Conservation (phyloP, 2,888 invertebrate genomes). For the Sinotaia quadrata region DNA sequence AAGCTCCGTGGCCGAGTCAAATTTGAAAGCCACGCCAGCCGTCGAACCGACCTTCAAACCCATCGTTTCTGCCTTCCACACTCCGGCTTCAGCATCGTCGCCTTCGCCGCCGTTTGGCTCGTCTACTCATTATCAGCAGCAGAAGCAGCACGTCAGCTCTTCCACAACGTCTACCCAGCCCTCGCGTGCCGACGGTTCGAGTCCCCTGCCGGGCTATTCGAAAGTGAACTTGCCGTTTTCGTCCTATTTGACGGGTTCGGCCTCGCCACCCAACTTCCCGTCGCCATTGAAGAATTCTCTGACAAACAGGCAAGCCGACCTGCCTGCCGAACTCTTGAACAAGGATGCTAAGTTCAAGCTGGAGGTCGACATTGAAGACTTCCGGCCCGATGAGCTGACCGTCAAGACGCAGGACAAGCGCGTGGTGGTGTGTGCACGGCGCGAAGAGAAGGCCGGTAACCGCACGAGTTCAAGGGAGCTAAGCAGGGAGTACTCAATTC, state of each 20-base stretch:
- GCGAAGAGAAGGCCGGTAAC: constrained; percentile 65
- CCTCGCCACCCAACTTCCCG: not conserved
- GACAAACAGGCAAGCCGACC: not conserved
- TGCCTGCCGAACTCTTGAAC: constrained; percentile 50
- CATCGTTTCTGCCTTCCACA: not conserved
- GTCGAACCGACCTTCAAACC: constrained; percentile 25
- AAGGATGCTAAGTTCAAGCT: constrained; percentile 61
- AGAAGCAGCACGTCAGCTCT: not conserved
- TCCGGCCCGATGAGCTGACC: constrained; percentile 67
- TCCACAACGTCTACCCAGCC: not conserved
- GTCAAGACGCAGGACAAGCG: constrained; percentile 64
- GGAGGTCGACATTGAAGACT: constrained; percentile 70
- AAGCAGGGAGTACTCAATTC: constrained; percentile 68
- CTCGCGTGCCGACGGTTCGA: not conserved
- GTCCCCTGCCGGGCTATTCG: not conserved
- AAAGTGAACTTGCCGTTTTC: constrained; percentile 12
- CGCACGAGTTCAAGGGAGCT: constrained; percentile 67
- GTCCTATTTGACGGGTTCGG: constrained; percentile 14
- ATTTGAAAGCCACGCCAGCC: no score
- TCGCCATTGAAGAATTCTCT: not conserved
- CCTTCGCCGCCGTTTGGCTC: not conserved
- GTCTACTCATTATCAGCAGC: not conserved
- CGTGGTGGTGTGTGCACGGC: constrained; percentile 62
- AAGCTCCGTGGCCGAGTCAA: constrained; percentile 29
- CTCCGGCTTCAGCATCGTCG: not conserved